Evolutionary conservation across 2,888 invertebrate species (phyloP).

Genomic region (Mycogona germanica): DNA sequence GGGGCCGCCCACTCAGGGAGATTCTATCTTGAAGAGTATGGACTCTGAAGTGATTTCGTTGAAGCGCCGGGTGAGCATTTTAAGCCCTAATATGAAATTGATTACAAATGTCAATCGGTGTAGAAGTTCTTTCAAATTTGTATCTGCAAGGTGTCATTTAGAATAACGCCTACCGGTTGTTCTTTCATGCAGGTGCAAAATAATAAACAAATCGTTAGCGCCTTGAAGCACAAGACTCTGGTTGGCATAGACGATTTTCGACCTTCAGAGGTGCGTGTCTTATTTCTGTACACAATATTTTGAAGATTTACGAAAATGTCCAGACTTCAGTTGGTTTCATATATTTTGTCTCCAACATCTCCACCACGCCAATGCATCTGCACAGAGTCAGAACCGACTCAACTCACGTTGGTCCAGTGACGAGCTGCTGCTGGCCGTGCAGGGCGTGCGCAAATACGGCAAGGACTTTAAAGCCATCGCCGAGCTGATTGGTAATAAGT

Average conservation of each 20-base stretch:
- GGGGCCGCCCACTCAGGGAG: conserved; percentile 56
- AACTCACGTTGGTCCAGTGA: conserved; percentile 88
- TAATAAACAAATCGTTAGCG: conserved; percentile 83
- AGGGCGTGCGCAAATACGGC: conserved; percentile 52
- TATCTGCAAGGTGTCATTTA: background rate
- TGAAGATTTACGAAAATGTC: background rate
- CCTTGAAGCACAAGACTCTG: conserved; percentile 62
- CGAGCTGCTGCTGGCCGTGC: conserved; percentile 78
- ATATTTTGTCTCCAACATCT: too few relatives aligned
- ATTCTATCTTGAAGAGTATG: conserved; percentile 77
- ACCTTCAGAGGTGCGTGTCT: conserved; percentile 32
- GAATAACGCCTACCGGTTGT: too few relatives aligned
- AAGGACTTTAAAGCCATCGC: conserved; percentile 89
- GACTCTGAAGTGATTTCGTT: conserved; percentile 88
- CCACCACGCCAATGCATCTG: too few relatives aligned
- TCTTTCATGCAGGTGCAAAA: conserved; percentile 62
- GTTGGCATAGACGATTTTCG: conserved; percentile 50
- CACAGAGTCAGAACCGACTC: conserved; percentile 46
- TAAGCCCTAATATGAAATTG: too few relatives aligned
- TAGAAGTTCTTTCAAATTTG: conserved; percentile 7
- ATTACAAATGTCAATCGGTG: too few relatives aligned
- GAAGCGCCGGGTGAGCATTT: conserved; percentile 84
- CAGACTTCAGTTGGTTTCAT: conserved; percentile 1
- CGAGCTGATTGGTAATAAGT: conserved; percentile 88
- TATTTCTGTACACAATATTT: background rate